Evolutionary conservation across 2,888 invertebrate species (phyloP), one percentile per base, ranked within the genome.

Genomic region (Tipula unca): DNA sequence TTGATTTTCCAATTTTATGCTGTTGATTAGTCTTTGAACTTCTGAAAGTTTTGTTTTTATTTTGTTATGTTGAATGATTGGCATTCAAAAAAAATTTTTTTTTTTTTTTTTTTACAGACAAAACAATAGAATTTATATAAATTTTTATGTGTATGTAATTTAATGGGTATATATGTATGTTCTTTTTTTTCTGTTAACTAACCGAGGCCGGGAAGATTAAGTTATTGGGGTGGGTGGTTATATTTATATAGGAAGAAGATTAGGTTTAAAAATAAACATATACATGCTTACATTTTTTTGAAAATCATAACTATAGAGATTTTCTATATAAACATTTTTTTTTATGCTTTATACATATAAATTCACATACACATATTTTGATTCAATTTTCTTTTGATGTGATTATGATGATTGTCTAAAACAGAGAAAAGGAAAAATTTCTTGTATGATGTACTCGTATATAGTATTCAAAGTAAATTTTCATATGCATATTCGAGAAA

Each of bases 11-110:
- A 69, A 25, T 69, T 69, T 69, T 69, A 69, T 69, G 69, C 25
- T 69, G 69, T 69, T 69, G 69, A 69, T 69, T 69, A 69, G 69
- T 69, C 69, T 69, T 69, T 69, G 69, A 69, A 69, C 69, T 69
- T 69, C 69, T 69, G 25, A 69, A 69, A 69, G 69, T 69, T 48
- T 48, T 48, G 48, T 48, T 69, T 69, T 69, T 69, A 69, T 69
- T 69, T 69, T 69, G 69, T 69, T 69, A 69, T 25, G 69, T 69
- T 69, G 69, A 69, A 69, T 69, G 69, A 69, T 69, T 69, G 69
- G 69, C 69, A 69, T 69, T 69, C n/a, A 69, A 25, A 69, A 69
- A 69, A 69, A 48, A 48, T n/a, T n/a, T n/a, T n/a, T n/a, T n/a
- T n/a, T n/a, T n/a, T n/a, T n/a, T n/a, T 39, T 39, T 39, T 32